These are phyloP conservation scores for Nudaria mundana DNA, from an alignment of 2,888 invertebrate species.

Conservation along the genomic window DNA sequence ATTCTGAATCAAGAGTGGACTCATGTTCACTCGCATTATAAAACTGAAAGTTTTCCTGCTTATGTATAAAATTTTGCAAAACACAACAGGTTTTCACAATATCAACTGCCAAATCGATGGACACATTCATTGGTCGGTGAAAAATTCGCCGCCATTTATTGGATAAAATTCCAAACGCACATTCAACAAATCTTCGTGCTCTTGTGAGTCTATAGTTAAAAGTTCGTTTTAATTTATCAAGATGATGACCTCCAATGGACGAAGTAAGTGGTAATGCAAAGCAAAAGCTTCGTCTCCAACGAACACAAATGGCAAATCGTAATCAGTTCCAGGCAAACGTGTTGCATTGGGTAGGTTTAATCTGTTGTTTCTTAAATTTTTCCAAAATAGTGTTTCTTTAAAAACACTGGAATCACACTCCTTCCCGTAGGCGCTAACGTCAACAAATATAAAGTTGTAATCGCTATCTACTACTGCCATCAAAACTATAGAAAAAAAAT, in stretches of 20 bases:
- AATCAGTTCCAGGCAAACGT: constrained; percentile 10
- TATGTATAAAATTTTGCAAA: constrained; percentile 22
- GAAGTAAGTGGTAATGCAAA: constrained; percentile 25
- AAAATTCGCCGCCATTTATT: neutral
- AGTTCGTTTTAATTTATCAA: no score
- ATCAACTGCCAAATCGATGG: constrained; percentile 17
- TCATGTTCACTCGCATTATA: constrained; percentile 24
- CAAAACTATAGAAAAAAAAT: constrained; percentile 20
- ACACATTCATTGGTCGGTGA: constrained; percentile 22
- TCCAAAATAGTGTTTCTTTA: constrained; percentile 26
- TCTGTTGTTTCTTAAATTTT: constrained; percentile 15
- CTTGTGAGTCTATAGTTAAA: no score
- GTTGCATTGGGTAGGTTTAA: constrained; percentile 19
- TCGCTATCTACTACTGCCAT: constrained; percentile 30
- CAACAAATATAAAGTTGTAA: constrained; percentile 31
- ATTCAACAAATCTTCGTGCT: no score
- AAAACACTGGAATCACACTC: constrained; percentile 31
- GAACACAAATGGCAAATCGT: constrained; percentile 23
- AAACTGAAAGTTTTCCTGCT: constrained; percentile 16
- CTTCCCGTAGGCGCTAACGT: constrained; percentile 28
- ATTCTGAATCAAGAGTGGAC: constrained; percentile 28
- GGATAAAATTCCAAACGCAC: no score
- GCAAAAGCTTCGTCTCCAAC: constrained; percentile 31
- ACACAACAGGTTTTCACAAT: constrained; percentile 19
- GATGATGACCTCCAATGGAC: constrained; percentile 20